Evolutionary conservation across 1,140 invertebrate species (phyloP), one percentile per base, ranked within the genome.

Genomic region (Conus ventricosus): DNA sequence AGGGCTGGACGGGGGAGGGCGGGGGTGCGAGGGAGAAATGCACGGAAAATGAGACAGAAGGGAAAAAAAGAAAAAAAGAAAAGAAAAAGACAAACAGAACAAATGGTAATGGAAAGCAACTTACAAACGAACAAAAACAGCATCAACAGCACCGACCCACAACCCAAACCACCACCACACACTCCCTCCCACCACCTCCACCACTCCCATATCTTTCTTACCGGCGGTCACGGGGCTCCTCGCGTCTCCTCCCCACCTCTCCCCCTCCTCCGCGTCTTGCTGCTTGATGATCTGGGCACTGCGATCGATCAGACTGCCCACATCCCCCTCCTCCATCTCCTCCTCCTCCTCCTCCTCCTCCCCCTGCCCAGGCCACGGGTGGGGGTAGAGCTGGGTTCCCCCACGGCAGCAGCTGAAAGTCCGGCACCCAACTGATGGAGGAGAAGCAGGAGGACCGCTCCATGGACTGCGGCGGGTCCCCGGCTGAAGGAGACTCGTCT

Each of bases 191-290:
- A 5, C 76, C 76, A 13, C 27, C 11, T 17, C 25, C 13, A 13
- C 23, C 76, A 27, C 7, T 15, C n/a, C 76, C n/a, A 25, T 23
- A 25, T 23, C 20, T 75, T 25, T 7, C 81, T 55, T 83, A 83
- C 81, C 81, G 54, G 81, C 15, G 20, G 5, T 39, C 17, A 20
- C 8, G 8, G 27, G 20, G 10, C 55, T 83, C 55, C 54, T 27
- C 4, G 82, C 82, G 82, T 54, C 10, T 81, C 80, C 51, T 54
- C 82, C 82, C 67, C 54, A 55, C 10, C 25, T 71, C 75, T 27
- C 20, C 25, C 85, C 85, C 71, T 87, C 85, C 75, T 87, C 85
- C 5, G 85, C 85, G 80, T 87, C 85, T 25, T 87, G 85, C 25
- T 80, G 27, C 8, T 54, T 55, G 71, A 87, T 87, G 75, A 87